Evolutionary conservation across 2,888 invertebrate genomes (phyloP).

Genomic region (Rhimphoctona megacephalus): DNA sequence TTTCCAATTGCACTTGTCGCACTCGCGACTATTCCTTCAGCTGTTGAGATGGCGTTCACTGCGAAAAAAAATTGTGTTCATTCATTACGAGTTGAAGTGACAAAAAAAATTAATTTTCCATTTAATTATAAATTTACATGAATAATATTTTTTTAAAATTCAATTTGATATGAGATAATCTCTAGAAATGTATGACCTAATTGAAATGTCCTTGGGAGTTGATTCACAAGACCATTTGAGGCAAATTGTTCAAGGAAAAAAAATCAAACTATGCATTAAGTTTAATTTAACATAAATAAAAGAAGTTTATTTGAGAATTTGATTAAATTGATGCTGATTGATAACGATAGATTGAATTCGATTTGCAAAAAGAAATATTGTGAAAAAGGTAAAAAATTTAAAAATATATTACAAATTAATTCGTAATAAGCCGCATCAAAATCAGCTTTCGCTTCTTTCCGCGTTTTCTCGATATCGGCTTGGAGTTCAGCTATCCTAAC

Average conservation of each 20-base stretch:
- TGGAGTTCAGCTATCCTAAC: constrained; percentile 86
- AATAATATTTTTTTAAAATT: background rate
- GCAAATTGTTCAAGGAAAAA: background rate
- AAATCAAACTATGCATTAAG: background rate
- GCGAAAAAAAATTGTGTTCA: constrained; percentile 57
- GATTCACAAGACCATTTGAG: background rate
- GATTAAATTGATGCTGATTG: too few relatives aligned
- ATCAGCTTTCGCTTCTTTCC: constrained; percentile 78
- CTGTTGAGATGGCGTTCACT: constrained; percentile 84
- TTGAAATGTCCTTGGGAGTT: too few relatives aligned
- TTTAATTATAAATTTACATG: background rate
- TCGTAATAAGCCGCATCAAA: constrained; percentile 79
- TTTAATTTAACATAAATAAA: too few relatives aligned
- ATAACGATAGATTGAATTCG: background rate
- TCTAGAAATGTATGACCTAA: background rate
- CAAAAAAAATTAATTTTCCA: background rate
- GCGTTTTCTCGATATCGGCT: constrained; percentile 82
- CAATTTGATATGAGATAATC: background rate
- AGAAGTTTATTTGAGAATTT: too few relatives aligned
- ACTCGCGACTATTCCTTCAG: constrained; percentile 86
- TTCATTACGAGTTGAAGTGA: background rate
- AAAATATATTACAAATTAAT: constrained; percentile 79
- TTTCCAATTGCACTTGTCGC: constrained; percentile 88
- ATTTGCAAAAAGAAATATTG: background rate
- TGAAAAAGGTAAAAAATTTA: background rate